phyloP scores from a whole-genome alignment of 2,888 invertebrate species.

The Stenolophus ochropezus region DNA sequence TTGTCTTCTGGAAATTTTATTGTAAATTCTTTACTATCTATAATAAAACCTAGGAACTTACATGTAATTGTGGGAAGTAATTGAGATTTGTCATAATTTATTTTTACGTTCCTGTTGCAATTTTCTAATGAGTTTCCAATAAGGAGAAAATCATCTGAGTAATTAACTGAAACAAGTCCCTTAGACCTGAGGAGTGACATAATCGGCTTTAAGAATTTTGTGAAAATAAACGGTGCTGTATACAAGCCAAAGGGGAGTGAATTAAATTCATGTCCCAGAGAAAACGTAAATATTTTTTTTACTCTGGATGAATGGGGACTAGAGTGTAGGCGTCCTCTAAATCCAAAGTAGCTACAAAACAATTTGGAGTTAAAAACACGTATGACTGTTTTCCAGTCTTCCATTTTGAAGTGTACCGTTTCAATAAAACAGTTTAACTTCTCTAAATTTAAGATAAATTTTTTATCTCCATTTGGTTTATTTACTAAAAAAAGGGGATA shows the following conservation, averaged over 20 bases:
- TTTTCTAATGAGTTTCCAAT: conserved; percentile 54
- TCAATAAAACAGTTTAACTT: conserved; percentile 53
- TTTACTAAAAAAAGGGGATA: conserved; percentile 45
- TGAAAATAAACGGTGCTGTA: conserved; percentile 61
- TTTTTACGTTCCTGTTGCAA: conserved; percentile 57
- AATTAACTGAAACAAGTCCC: conserved; percentile 62
- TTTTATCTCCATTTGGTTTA: no score
- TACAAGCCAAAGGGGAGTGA: conserved; percentile 61
- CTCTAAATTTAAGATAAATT: conserved; percentile 60
- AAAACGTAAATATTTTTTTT: conserved; percentile 61
- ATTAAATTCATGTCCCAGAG: conserved; percentile 60
- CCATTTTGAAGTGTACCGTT: conserved; percentile 60
- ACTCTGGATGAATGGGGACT: conserved; percentile 54
- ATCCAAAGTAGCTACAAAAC: conserved; percentile 56
- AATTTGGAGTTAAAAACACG: conserved; percentile 27
- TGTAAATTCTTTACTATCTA: neutral
- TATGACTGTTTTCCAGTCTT: conserved; percentile 47
- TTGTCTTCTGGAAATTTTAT: neutral
- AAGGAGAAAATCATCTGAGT: conserved; percentile 63
- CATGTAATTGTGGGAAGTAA: neutral
- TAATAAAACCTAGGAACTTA: neutral
- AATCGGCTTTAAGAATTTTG: conserved; percentile 62
- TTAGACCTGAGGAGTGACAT: conserved; percentile 25
- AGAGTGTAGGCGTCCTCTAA: conserved; percentile 61
- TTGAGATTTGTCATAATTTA: conserved; percentile 59